phyloP scores from a whole-genome alignment of 2,113 vertebrate genomes.

The Gallinago paraguaiae region DNA sequence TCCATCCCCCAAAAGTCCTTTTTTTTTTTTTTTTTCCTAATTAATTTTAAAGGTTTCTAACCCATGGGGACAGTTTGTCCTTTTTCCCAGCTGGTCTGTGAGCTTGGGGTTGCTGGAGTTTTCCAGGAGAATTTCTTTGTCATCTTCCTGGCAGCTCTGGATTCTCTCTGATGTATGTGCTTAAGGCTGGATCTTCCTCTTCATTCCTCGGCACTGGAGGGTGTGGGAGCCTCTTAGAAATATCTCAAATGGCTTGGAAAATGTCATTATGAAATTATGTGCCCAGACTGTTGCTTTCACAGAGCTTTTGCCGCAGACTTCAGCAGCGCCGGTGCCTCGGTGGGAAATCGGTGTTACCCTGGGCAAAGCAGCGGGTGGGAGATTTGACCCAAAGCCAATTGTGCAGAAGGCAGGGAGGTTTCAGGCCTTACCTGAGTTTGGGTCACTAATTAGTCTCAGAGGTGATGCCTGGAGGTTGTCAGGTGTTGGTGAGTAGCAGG shows the following conservation, averaged over 20 bases:
- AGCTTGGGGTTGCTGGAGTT: background rate
- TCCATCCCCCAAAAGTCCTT: background rate
- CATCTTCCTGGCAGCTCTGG: conserved; percentile 15
- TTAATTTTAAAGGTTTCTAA: conserved; percentile 1
- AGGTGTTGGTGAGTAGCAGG: background rate
- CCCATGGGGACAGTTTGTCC: background rate
- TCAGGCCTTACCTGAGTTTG: background rate
- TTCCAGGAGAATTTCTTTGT: conserved; percentile 36
- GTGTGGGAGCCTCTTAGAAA: conserved; percentile 12
- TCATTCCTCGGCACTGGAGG: conserved; percentile 24
- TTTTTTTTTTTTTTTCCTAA: background rate
- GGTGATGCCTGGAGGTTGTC: background rate
- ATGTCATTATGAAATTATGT: background rate
- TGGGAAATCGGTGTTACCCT: accelerated
- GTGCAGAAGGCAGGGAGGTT: background rate
- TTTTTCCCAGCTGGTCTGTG: background rate
- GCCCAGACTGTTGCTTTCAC: background rate
- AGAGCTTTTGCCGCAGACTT: background rate
- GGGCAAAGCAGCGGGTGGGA: accelerated
- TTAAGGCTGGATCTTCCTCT: conserved; percentile 4
- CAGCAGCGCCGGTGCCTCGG: background rate
- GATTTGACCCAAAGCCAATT: no score
- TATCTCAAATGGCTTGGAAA: background rate
- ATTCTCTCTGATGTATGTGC: background rate
- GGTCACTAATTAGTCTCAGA: background rate